Base-by-base conservation (phyloP, 2,113 vertebrate genomes). In the Leptosomus discolor region DNA sequence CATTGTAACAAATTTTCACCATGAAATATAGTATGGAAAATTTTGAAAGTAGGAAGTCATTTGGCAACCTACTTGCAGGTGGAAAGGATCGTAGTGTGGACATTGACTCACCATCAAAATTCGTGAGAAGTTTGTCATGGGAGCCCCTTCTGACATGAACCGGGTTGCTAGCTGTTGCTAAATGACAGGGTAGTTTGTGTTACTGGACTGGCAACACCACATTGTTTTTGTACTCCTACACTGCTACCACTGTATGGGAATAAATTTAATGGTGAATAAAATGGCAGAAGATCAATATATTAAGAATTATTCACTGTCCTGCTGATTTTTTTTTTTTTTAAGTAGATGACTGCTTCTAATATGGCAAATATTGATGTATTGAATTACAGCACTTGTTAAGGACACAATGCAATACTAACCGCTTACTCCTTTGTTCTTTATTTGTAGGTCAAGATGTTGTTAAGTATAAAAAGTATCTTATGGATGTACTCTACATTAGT, bases 401-500 rank as follows among this genome's bases (percentile, higher is more conserved):
- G 32, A n/a, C 36, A 48, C 15, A 24, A 6, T 32, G 67, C 69
- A 92, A 39, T 82, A 81, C 54, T 98, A 92, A 96, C 57, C 9
- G 16, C 13, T 61, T 77, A 11, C 58, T 95, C 73, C n/a, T 81
- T 84, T 97, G 88, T 94, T 95, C 90, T 88, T 94, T 95, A 46
- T 97, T 97, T 85, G 81, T 98, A 99, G 98, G 96, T 95, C 97
- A 98, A 99, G 98, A 99, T 99, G 99, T 95, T 98, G 96, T 97
- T 98, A 97, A 98, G 98, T 96, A 98, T 99, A 97, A 99, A 98
- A 96, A 98, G 98, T 88, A 97, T 99, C 97, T 98, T 99, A 96
- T 99, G 99, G 99, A 98, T 99, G 84, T 99, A 93, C 89, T 99
- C 97, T 84, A 97, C 98, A 0, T 98, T 98, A 89, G 97, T 98